These are phyloP conservation scores for Ceyx margarethae DNA, from an alignment of 2,113 vertebrate species.

Conservation along the genomic window DNA sequence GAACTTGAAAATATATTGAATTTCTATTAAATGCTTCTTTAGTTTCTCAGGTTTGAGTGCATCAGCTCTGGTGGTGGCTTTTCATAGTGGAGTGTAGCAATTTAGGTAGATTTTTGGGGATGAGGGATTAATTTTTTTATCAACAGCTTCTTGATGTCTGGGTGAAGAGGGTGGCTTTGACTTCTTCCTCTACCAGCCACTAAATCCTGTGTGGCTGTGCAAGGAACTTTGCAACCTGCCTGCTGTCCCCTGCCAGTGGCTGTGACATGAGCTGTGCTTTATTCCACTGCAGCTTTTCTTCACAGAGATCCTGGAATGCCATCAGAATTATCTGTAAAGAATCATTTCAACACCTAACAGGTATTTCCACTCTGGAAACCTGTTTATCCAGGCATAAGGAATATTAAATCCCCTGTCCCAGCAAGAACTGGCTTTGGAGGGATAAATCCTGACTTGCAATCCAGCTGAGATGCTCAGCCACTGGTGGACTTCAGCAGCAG, in stretches of 20 bases:
- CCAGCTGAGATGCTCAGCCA: not conserved
- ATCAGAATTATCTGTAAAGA: not conserved
- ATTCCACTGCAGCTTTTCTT: not conserved
- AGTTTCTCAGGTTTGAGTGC: not conserved
- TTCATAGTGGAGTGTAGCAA: not conserved
- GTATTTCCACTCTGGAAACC: not conserved
- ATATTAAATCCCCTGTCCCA: not conserved
- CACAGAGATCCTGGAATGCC: not conserved
- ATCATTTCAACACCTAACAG: not conserved
- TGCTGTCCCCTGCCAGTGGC: not conserved
- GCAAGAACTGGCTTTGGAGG: not conserved
- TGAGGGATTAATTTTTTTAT: not conserved
- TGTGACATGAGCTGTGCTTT: not conserved
- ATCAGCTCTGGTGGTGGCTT: not conserved
- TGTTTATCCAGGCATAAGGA: not conserved
- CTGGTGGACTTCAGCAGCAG: not conserved
- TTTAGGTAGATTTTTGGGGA: not conserved
- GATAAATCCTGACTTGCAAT: not conserved
- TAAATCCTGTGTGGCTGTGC: not conserved
- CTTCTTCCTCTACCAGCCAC: not conserved
- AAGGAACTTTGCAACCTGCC: not conserved
- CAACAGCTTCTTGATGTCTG: not conserved
- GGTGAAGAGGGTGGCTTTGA: not conserved
- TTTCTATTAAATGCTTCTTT: not conserved
- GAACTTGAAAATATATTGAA: not conserved